Conservation (phyloP, 1,140 invertebrate genomes). For the Theocolax elegans region DNA sequence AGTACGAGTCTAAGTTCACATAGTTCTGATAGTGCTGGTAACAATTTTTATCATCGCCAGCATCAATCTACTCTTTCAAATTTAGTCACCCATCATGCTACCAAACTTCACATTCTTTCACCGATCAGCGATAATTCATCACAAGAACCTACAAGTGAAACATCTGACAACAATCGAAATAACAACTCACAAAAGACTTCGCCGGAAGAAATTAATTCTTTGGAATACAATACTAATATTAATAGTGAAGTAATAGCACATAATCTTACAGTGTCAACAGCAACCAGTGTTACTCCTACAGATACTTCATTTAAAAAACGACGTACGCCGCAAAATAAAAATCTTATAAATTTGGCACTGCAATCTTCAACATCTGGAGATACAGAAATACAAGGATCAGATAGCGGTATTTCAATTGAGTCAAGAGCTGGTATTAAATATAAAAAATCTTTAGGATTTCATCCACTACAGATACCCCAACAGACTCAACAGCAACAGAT, state of each 20-base stretch:
- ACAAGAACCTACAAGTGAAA: slow-evolving; percentile 83
- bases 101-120: slow-evolving; percentile 84
- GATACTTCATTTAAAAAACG: slow-evolving; percentile 69
- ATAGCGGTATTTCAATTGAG: slow-evolving; percentile 87
- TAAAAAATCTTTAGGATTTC: slow-evolving; percentile 66
- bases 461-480: slow-evolving; percentile 66
- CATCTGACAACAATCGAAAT: slow-evolving; percentile 81
- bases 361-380: slow-evolving; percentile 73
- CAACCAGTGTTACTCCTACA: slow-evolving; percentile 65
- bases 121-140: slow-evolving; percentile 92
- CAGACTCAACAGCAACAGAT: slow-evolving; percentile 25
- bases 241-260: background rate
- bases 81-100: slow-evolving; percentile 74
- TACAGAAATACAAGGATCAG: slow-evolving; percentile 83
- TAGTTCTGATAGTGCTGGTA: slow-evolving; percentile 81
- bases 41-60: slow-evolving; percentile 62
- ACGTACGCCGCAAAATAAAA: slow-evolving; percentile 78
- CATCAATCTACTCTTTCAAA: slow-evolving; percentile 73
- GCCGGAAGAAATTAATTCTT: slow-evolving; percentile 66
- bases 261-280: slow-evolving; percentile 55
- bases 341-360: slow-evolving; percentile 77
- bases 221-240: too few species aligned
- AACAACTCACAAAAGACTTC: slow-evolving; percentile 80
- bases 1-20: slow-evolving; percentile 84
- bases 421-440: slow-evolving; percentile 80